Evolutionary conservation across 2,113 vertebrate species (phyloP).

Genomic region (Fregata magnificens): DNA sequence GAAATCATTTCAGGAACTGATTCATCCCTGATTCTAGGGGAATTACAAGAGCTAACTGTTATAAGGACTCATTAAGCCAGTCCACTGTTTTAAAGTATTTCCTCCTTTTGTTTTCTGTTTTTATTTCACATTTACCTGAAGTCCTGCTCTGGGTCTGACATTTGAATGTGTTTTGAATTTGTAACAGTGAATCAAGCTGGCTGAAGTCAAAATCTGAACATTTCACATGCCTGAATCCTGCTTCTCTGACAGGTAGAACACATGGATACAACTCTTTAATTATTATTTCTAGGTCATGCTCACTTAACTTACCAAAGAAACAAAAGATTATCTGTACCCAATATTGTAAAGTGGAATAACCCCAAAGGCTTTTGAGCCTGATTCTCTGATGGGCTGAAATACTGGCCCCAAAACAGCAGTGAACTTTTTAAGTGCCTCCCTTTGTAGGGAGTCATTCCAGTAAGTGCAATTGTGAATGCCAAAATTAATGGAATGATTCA

Average conservation of each 20-base stretch:
- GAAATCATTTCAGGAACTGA: conserved; percentile 34
- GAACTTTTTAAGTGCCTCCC: not conserved
- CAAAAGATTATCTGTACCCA: conserved; percentile 29
- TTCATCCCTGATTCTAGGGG: conserved; percentile 20
- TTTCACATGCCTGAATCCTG: not conserved
- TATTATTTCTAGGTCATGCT: conserved; percentile 46
- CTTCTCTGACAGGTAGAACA: conserved; percentile 36
- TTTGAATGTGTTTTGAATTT: not conserved
- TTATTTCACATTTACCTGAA: not conserved
- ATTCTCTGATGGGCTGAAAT: not conserved
- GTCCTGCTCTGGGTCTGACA: not conserved
- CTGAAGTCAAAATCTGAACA: not conserved
- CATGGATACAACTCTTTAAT: conserved; percentile 31
- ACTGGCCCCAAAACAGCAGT: not conserved
- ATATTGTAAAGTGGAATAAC: conserved; percentile 26
- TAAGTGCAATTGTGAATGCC: not conserved
- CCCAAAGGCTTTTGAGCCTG: not conserved
- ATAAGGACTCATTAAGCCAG: not conserved
- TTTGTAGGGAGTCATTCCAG: not conserved
- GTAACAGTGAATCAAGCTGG: not conserved
- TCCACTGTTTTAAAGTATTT: not conserved
- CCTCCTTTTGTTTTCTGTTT: not conserved
- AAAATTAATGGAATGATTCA: not conserved
- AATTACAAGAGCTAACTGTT: not conserved
- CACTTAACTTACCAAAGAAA: conserved; percentile 44